Conservation (phyloP, 92 coral and sea anemone species). For the Desmophyllum pertusum region DNA sequence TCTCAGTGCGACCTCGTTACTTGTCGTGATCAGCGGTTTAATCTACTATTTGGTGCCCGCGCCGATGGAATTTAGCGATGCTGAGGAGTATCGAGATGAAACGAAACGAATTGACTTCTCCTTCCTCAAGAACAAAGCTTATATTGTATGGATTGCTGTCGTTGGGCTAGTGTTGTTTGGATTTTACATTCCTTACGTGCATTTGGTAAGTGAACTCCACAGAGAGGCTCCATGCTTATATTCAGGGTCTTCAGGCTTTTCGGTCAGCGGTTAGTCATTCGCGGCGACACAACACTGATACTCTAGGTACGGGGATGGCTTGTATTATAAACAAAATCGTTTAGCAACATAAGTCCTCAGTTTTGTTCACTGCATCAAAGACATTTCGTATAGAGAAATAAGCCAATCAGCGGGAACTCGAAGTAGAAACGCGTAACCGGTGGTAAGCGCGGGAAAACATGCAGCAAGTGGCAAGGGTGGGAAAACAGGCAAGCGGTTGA, state of each 20-base stretch:
- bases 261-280: not conserved
- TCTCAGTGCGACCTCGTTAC: constrained; percentile 67
- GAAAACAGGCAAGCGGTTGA: not conserved
- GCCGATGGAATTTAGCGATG: constrained; percentile 47
- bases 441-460: not conserved
- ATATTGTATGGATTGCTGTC: constrained; percentile 67
- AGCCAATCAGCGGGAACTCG: not conserved
- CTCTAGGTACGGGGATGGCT: not conserved
- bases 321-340: no score
- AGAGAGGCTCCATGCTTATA: no score
- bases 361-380: no score
- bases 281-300: not conserved
- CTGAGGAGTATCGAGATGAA: constrained; percentile 37
- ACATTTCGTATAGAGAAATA: not conserved
- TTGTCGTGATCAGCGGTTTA: constrained; percentile 64
- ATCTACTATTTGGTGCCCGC: constrained; percentile 67
- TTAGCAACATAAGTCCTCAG: no score
- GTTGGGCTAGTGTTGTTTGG: constrained; percentile 82
- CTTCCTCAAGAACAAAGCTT: constrained; percentile 84
- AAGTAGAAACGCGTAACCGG: not conserved
- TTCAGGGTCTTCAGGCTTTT: not conserved
- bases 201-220: constrained; percentile 78
- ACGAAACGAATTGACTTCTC: constrained; percentile 54
- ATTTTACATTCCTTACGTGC: constrained; percentile 88
- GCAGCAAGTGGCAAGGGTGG: not conserved